These are phyloP conservation scores for Triplophysa dalaica DNA, from an alignment of 2,113 vertebrate species.

Conservation along the genomic window DNA sequence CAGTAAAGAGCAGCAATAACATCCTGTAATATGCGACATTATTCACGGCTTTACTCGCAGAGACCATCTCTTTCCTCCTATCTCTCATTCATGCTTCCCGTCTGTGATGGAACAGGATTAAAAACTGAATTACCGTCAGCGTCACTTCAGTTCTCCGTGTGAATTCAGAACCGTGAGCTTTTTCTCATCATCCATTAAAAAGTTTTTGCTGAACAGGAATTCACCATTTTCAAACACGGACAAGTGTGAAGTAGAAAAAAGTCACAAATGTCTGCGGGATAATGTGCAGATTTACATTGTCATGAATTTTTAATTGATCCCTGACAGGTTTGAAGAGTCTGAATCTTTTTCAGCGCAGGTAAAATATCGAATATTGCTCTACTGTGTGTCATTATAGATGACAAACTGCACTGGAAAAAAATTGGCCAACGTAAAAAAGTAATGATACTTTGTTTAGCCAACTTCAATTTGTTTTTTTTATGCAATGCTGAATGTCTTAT, in stretches of 20 bases:
- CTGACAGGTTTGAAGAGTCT: neutral
- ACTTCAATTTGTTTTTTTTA: no score
- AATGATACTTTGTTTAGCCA: no score
- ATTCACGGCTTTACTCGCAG: slow-evolving; percentile 53
- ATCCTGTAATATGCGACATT: slow-evolving; percentile 70
- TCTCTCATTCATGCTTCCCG: slow-evolving; percentile 45
- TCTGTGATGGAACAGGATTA: slow-evolving; percentile 31
- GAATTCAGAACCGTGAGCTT: neutral
- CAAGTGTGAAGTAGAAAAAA: neutral
- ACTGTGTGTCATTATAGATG: neutral
- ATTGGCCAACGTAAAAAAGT: no score
- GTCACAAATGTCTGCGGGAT: neutral
- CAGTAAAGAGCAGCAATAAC: slow-evolving; percentile 73
- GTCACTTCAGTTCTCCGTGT: slow-evolving; percentile 22
- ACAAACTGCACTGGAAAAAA: no score
- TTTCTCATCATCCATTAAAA: slow-evolving; percentile 11
- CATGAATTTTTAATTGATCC: neutral
- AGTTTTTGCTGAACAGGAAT: neutral
- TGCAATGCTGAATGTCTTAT: no score
- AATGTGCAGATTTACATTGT: neutral
- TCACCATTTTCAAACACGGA: neutral
- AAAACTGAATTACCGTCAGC: slow-evolving; percentile 36
- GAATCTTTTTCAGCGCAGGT: neutral
- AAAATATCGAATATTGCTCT: no score
- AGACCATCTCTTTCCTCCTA: slow-evolving; percentile 26